phyloP scores from a whole-genome alignment of 2,888 invertebrate species.

The Diarsia mendica region DNA sequence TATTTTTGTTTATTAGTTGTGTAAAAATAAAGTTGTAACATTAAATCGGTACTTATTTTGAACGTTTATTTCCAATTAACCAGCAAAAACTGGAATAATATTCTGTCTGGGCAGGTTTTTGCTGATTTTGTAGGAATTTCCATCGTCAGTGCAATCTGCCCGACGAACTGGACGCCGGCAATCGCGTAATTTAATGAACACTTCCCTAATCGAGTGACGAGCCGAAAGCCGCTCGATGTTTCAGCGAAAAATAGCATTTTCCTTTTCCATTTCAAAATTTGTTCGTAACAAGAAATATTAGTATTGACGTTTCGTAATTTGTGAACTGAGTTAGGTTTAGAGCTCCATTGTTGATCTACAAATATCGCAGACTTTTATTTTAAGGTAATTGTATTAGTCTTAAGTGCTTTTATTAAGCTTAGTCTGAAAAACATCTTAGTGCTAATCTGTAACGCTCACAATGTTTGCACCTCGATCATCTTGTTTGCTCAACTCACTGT shows the following conservation, averaged over 20 bases:
- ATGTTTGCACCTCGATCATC: not conserved
- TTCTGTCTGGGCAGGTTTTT: slow-evolving; percentile 64
- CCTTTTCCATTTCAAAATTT: slow-evolving; percentile 68
- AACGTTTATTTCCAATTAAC: slow-evolving; percentile 76
- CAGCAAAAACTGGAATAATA: slow-evolving; percentile 63
- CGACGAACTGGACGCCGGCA: slow-evolving; percentile 83
- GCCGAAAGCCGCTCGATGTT: slow-evolving; percentile 71
- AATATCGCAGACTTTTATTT: slow-evolving; percentile 17
- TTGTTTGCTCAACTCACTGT: slow-evolving; percentile 33
- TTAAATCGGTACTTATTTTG: slow-evolving; percentile 60
- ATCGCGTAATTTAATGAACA: slow-evolving; percentile 88
- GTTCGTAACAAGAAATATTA: slow-evolving; percentile 51
- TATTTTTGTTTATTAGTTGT: slow-evolving; percentile 29
- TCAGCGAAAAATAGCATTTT: slow-evolving; percentile 78
- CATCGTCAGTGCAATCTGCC: slow-evolving; percentile 82
- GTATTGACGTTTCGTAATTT: slow-evolving; percentile 54
- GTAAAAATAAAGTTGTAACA: slow-evolving; percentile 42
- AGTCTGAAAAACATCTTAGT: not conserved
- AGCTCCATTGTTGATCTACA: slow-evolving; percentile 17
- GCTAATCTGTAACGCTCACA: not conserved
- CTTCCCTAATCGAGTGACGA: slow-evolving; percentile 86
- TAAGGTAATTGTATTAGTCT: slow-evolving; percentile 13
- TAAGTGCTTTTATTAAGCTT: not conserved
- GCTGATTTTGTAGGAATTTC: slow-evolving; percentile 77
- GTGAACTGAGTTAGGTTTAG: slow-evolving; percentile 37